A percentile compares a stretch with the other conserved stretches of the same genome.
Evolutionary conservation across 2,113 vertebrate species (phyloP).

Genomic region (Poicephalus meyeri): DNA sequence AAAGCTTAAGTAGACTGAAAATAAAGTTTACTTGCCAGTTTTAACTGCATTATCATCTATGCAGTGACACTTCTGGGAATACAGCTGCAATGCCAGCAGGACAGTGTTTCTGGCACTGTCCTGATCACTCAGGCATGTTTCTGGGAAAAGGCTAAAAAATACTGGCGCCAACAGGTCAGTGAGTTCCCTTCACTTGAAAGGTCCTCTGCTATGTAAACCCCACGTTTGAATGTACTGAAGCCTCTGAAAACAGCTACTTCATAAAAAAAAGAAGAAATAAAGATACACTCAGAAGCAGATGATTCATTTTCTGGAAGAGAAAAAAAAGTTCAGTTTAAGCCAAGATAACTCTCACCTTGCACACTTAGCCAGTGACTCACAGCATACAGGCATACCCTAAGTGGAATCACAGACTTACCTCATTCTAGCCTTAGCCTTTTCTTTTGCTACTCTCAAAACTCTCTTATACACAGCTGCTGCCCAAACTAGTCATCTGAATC

Average conservation of each 20-base stretch:
- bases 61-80: background rate
- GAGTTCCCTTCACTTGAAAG: background rate
- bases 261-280: background rate
- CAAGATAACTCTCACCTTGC: background rate
- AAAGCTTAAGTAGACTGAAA: background rate
- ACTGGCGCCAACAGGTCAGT: background rate
- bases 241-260: background rate
- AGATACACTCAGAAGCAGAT: background rate
- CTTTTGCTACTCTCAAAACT: background rate
- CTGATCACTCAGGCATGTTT: slow-evolving; percentile 22
- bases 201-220: background rate
- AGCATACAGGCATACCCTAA: background rate
- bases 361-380: slow-evolving; percentile 28
- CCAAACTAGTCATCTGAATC: background rate
- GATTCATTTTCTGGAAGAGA: slow-evolving; percentile 35
- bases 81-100: background rate
- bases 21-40: background rate
- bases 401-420: background rate
- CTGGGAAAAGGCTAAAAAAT: slow-evolving; percentile 31
- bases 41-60: background rate
- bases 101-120: slow-evolving; percentile 26
- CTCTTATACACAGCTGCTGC: background rate
- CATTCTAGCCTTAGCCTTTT: background rate
- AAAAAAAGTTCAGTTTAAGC: background rate
- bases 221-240: background rate